Evolutionary conservation across 2,797 vertebrate genomes (phyloP).

Genomic region (Erethizon dorsatum): DNA sequence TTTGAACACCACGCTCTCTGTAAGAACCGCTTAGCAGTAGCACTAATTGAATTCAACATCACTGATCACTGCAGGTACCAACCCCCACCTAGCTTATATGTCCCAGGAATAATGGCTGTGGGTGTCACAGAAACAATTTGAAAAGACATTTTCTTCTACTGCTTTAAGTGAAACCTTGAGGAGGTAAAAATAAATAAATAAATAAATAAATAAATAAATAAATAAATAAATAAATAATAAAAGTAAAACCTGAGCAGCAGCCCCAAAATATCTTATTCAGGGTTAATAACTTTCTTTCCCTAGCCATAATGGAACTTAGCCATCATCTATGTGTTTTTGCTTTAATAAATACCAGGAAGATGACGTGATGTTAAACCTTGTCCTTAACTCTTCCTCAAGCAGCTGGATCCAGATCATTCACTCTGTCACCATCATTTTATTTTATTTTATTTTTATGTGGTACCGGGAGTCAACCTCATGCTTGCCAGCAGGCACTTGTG

Average conservation of each 20-base stretch:
- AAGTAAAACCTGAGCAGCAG: conserved; percentile 44
- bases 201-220: conserved; percentile 11
- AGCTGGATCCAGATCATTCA: conserved; percentile 67
- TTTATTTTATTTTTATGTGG: too few relatives aligned
- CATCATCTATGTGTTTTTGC: conserved; percentile 77
- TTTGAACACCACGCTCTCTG: conserved; percentile 29
- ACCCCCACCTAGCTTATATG: background rate
- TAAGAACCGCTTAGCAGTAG: conserved; percentile 22
- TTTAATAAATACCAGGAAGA: conserved; percentile 86
- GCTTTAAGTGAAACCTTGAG: conserved; percentile 70
- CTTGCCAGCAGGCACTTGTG: too few relatives aligned
- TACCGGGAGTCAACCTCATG: too few relatives aligned
- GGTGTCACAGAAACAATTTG: conserved; percentile 69
- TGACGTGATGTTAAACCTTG: conserved; percentile 83
- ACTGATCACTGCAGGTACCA: conserved; percentile 25
- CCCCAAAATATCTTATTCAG: conserved; percentile 81
- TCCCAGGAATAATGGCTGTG: conserved; percentile 63
- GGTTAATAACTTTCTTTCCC: conserved; percentile 82
- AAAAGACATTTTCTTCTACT: conserved; percentile 75
- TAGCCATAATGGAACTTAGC: conserved; percentile 68
- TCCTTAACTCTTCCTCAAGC: conserved; percentile 85
- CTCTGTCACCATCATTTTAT: conserved; percentile 84
- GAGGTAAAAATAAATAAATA: background rate
- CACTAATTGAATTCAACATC: conserved; percentile 58
- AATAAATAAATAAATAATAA: background rate